phyloP scores from a whole-genome alignment of 2,797 vertebrate genomes.

The Neomorphus geoffroyi region DNA sequence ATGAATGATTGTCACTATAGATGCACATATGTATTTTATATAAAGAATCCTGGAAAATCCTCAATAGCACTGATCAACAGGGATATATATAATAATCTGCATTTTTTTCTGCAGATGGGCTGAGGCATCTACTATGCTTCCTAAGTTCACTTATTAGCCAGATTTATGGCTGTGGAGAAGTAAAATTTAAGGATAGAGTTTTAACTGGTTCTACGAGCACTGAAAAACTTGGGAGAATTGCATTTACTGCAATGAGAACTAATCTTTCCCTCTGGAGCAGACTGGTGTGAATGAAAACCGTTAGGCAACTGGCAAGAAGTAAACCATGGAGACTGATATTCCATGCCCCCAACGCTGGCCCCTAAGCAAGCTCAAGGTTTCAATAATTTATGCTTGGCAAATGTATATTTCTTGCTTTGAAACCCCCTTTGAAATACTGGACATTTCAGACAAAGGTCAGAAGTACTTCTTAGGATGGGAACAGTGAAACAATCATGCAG shows the following conservation, averaged over 20 bases:
- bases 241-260: not conserved
- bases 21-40: not conserved
- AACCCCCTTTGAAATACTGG: not conserved
- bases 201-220: not conserved
- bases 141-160: not conserved
- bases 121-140: not conserved
- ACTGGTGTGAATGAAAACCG: not conserved
- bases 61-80: not conserved
- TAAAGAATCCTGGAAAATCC: not conserved
- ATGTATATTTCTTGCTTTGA: not conserved
- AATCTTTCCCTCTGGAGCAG: not conserved
- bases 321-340: not conserved
- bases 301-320: not conserved
- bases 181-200: not conserved
- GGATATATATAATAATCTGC: not conserved
- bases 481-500: not conserved
- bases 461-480: not conserved
- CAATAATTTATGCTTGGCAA: not conserved
- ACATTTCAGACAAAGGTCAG: not conserved
- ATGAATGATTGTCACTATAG: not conserved
- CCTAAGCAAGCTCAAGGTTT: not conserved
- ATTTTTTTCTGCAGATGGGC: not conserved
- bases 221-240: not conserved
- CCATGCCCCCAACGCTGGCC: not conserved
- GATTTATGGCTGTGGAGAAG: not conserved